Evolutionary conservation across 2,113 vertebrate species (phyloP).

Genomic region (Nycticorax nycticorax): DNA sequence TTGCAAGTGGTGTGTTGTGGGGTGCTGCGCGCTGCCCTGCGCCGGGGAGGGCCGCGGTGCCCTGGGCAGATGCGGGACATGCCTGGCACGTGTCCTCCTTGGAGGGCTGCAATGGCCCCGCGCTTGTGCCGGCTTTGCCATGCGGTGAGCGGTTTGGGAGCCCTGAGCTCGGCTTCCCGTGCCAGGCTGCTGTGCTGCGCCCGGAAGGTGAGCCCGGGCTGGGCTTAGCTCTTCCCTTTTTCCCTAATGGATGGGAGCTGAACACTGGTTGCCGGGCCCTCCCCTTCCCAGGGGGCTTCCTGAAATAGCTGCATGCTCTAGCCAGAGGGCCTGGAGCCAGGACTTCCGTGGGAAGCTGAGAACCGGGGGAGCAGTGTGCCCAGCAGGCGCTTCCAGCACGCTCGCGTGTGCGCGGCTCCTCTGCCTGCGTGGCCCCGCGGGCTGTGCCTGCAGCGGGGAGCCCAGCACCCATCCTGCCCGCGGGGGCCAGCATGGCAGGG

Average conservation of each 20-base stretch:
- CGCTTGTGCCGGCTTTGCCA: not conserved
- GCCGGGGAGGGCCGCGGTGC: not conserved
- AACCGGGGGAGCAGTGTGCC: not conserved
- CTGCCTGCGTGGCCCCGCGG: not conserved
- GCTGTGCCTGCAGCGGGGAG: not conserved
- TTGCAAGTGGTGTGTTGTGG: fast-evolving
- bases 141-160: not conserved
- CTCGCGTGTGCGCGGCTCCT: fast-evolving
- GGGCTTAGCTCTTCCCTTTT: slow-evolving; percentile 17
- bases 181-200: not conserved
- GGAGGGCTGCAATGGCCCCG: fast-evolving
- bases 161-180: not conserved
- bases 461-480: fast-evolving
- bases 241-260: slow-evolving; percentile 6
- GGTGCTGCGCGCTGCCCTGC: not conserved
- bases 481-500: fast-evolving
- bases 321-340: slow-evolving; percentile 66
- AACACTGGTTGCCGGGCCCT: not conserved
- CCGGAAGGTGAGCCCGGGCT: slow-evolving; percentile 5
- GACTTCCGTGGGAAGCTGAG: slow-evolving; percentile 46
- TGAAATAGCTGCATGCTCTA: slow-evolving; percentile 59
- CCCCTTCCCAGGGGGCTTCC: slow-evolving; percentile 50
- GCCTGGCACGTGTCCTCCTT: fast-evolving
- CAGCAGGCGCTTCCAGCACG: not conserved
- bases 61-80: not conserved